Evolutionary conservation across 2,797 vertebrate genomes (phyloP).

Genomic region (Aselliscus stoliczkanus): DNA sequence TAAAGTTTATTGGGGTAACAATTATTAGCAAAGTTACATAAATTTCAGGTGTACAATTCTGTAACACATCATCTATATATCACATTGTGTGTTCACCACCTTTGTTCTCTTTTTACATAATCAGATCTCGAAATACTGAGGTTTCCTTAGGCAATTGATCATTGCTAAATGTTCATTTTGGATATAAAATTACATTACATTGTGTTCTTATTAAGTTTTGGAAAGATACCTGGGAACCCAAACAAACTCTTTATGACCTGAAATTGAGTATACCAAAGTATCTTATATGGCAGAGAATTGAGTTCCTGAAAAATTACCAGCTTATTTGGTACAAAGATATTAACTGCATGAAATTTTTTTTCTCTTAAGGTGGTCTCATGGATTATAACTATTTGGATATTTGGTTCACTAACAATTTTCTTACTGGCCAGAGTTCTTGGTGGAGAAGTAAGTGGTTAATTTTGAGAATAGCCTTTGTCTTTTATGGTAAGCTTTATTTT

Average conservation of each 20-base stretch:
- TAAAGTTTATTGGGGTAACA: too few relatives aligned
- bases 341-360: conserved; percentile 32
- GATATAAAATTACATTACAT: not conserved
- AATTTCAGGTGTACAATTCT: too few relatives aligned
- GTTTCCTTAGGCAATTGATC: not conserved
- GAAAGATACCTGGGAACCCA: not conserved
- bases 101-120: not conserved
- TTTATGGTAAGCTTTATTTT: conserved; percentile 18
- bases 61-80: too few relatives aligned
- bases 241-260: not conserved
- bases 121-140: conserved; percentile 7
- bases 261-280: not conserved
- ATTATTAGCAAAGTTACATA: too few relatives aligned
- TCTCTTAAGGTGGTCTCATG: conserved; percentile 94
- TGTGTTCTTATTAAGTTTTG: conserved; percentile 13
- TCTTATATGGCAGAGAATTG: conserved; percentile 19
- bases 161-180: conserved; percentile 5
- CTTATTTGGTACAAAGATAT: not conserved
- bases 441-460: conserved; percentile 90
- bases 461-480: conserved; percentile 33
- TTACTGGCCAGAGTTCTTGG: conserved; percentile 97
- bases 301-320: conserved; percentile 14
- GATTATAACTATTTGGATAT: conserved; percentile 99
- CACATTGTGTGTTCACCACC: too few relatives aligned
- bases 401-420: conserved; percentile 97